phyloP scores from a whole-genome alignment of 2,888 invertebrate species.

The Quadriops clusia region DNA sequence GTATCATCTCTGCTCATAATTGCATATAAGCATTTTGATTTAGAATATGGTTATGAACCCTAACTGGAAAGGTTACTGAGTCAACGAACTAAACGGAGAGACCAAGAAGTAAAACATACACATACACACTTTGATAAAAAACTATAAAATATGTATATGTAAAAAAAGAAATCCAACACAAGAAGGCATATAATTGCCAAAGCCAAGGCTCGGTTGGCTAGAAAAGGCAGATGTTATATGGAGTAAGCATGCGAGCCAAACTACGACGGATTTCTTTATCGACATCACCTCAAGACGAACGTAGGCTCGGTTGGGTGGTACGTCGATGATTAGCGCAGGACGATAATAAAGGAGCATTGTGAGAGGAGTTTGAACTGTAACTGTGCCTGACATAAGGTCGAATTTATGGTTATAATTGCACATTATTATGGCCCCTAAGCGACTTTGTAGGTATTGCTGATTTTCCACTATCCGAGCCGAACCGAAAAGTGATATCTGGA shows the following conservation, averaged over 20 bases:
- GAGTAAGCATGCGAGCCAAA: slow-evolving; percentile 13
- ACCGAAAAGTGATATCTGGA: too few species aligned
- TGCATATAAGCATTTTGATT: not conserved
- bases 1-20: too few species aligned
- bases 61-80: slow-evolving; percentile 15
- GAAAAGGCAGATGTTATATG: slow-evolving; percentile 36
- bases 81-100: slow-evolving; percentile 19
- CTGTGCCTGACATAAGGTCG: slow-evolving; percentile 26
- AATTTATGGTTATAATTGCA: slow-evolving; percentile 23
- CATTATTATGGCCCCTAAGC: slow-evolving; percentile 22
- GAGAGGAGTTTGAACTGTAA: slow-evolving; percentile 30
- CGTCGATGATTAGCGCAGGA: slow-evolving; percentile 10
- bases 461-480: too few species aligned
- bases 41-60: slow-evolving; percentile 9
- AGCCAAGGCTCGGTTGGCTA: slow-evolving; percentile 34
- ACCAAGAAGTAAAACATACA: slow-evolving; percentile 13
- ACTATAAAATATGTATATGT: slow-evolving; percentile 13
- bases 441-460: slow-evolving; percentile 9
- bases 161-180: slow-evolving; percentile 16
- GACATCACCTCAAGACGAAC: slow-evolving; percentile 12
- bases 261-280: slow-evolving; percentile 10
- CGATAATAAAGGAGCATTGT: slow-evolving; percentile 12
- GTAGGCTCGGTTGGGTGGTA: slow-evolving; percentile 5
- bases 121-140: slow-evolving; percentile 8
- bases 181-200: slow-evolving; percentile 28